Conservation (phyloP, 1,140 invertebrate genomes). For the Eubasilissa regina region DNA sequence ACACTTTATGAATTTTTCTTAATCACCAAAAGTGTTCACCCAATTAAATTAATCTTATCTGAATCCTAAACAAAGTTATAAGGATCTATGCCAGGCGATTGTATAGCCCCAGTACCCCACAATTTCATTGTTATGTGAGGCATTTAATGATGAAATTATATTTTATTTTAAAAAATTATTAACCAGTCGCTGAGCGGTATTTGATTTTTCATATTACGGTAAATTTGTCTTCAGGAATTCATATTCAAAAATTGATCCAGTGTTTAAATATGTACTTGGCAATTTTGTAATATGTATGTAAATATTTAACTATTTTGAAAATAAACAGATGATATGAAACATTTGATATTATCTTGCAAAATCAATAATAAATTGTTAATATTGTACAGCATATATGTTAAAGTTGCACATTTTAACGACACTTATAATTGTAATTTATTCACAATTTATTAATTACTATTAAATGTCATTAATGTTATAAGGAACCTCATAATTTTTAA, state of each 20-base stretch:
- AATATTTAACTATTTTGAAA: not conserved
- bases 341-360: not conserved
- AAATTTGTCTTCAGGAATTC: too few relatives aligned
- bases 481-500: conserved; percentile 19
- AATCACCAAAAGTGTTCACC: too few relatives aligned
- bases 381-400: conserved; percentile 34
- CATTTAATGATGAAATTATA: too few relatives aligned
- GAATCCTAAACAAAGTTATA: too few relatives aligned
- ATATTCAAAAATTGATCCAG: not conserved
- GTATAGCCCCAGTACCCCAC: too few relatives aligned
- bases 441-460: not conserved
- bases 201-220: too few relatives aligned
- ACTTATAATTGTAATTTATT: conserved; percentile 6
- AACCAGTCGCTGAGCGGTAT: too few relatives aligned
- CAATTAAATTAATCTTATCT: too few relatives aligned
- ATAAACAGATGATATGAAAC: not conserved
- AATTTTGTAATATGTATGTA: not conserved
- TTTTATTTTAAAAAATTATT: too few relatives aligned
- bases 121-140: too few relatives aligned
- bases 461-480: conserved; percentile 3
- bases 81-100: too few relatives aligned
- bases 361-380: conserved; percentile 10
- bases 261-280: not conserved
- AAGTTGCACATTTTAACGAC: conserved; percentile 7
- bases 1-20: too few relatives aligned